Evolutionary conservation across 2,888 invertebrate genomes (phyloP).

Genomic region (Axea sp.): DNA sequence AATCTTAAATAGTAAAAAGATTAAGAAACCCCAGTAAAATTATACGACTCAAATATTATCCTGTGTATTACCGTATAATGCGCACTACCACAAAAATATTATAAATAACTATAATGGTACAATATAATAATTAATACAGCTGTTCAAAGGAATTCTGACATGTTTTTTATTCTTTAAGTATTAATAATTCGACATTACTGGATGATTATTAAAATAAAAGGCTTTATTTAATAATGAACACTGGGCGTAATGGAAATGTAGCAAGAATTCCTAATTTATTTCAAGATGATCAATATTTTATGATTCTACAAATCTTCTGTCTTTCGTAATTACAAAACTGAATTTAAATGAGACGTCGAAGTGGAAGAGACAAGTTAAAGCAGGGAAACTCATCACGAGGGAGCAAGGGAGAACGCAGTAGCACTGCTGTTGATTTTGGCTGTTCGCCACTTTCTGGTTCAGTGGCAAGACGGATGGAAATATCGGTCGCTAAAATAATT

Average conservation of each 20-base stretch:
- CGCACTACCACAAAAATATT: too few species aligned
- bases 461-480: slow-evolving; percentile 77
- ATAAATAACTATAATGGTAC: too few species aligned
- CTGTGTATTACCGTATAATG: too few species aligned
- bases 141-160: too few species aligned
- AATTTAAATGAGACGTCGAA: slow-evolving; percentile 60
- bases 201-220: too few species aligned
- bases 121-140: too few species aligned
- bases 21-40: too few species aligned
- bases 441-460: slow-evolving; percentile 67
- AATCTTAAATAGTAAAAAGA: too few species aligned
- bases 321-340: slow-evolving; percentile 53
- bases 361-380: slow-evolving; percentile 57
- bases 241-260: not conserved
- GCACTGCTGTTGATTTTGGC: slow-evolving; percentile 75
- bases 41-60: too few species aligned
- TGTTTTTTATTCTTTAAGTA: too few species aligned
- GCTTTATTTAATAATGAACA: not conserved
- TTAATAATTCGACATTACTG: too few species aligned
- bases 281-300: slow-evolving; percentile 31
- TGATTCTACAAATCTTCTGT: slow-evolving; percentile 21
- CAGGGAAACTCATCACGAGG: slow-evolving; percentile 57
- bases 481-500: slow-evolving; percentile 79
- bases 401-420: slow-evolving; percentile 59
- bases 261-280: not conserved